A percentile compares a stretch with the other conserved stretches of the same genome.
Conservation (phyloP, 1,140 invertebrate genomes). For the Saccostrea glomerata region DNA sequence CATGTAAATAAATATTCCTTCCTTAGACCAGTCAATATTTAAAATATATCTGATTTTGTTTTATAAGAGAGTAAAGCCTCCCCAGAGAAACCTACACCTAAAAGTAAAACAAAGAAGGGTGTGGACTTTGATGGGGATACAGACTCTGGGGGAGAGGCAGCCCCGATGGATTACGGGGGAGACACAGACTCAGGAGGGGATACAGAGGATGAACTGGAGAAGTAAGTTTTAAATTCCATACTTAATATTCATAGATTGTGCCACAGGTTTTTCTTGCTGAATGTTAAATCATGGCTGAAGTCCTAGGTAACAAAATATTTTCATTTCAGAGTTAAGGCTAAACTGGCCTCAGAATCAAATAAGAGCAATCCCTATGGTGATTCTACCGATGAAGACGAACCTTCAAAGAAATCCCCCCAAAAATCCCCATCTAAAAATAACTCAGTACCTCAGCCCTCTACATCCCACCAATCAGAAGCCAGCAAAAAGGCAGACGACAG, state of each 20-base stretch:
- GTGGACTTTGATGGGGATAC: background rate
- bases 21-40: no score
- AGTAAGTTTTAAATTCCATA: constrained; percentile 49
- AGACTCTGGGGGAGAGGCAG: background rate
- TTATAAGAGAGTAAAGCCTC: background rate
- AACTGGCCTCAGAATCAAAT: constrained; percentile 48
- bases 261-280: no score
- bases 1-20: no score
- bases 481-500: constrained; percentile 59
- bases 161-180: background rate
- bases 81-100: background rate
- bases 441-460: background rate
- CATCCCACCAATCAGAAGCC: constrained; percentile 16
- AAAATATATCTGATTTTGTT: background rate
- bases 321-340: constrained; percentile 56
- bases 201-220: constrained; percentile 73
- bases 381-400: constrained; percentile 73
- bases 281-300: no score
- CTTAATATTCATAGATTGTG: no score
- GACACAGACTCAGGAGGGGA: constrained; percentile 68
- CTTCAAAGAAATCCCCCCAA: constrained; percentile 27
- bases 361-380: constrained; percentile 60
- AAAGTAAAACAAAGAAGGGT: constrained; percentile 7
- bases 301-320: background rate
- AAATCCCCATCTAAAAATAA: constrained; percentile 17